Base-by-base conservation (phyloP, 2,888 invertebrate species). In the Sceliomorpha sp. region DNA sequence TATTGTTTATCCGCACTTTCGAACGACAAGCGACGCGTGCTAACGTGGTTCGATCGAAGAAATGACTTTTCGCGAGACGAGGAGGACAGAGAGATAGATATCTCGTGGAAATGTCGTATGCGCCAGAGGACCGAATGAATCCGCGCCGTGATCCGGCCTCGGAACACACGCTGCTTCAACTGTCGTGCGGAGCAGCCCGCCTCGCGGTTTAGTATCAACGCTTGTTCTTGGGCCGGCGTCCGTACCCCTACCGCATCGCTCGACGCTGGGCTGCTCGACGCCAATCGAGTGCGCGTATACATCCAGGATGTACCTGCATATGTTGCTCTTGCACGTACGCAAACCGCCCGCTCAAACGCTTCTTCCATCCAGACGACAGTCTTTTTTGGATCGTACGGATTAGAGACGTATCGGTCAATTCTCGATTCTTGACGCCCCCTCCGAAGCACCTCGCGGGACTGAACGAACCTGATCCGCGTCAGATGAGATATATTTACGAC, bases 191-290 rank as follows among this genome's bases (percentile, higher is more conserved):
- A 82, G 82, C 78, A 74, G 76, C 78, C 79, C 75, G 76, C 74
- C 73, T 74, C 79, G 77, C 82, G 80, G 80, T 84, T 82, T 81
- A 80, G 79, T 80, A 83, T 80, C 80, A 78, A 76, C 78, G 80
- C 80, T 72, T 76, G 81, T 81, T 83, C 80, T 80, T 78, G 79
- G 74, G 72, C 76, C 74, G 73, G 75, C 78, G 75, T 80, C 75
- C 31, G 77, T 79, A 77, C 82, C 80, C 78, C 79, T 81, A 79
- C 81, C 78, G 77, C 75, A 78, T 76, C 77, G 74, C 75, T 64
- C 78, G 79, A 78, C 80, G 78, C 79, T n/a, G n/a, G n/a, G n/a
- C n/a, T 73, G 29, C 47, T 55, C 68, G 63, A 64, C 72, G 72
- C 70, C 68, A 79, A 83, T 82, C 82, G 82, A 82, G 77, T 83